Evolutionary conservation across 2,888 invertebrate species (phyloP), one percentile per base, ranked within the genome.

Genomic region (Fragum sueziense): DNA sequence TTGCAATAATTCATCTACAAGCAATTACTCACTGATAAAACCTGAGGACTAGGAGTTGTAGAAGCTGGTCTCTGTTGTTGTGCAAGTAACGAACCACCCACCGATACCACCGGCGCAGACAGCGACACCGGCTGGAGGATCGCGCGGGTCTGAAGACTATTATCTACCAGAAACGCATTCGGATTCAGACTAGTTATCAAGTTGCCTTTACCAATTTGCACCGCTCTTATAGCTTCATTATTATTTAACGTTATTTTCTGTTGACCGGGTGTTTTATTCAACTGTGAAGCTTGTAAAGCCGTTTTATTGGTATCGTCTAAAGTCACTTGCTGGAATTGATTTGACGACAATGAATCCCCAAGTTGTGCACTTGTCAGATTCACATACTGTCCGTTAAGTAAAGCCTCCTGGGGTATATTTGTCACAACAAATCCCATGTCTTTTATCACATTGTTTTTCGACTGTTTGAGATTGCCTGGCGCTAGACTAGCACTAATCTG

Each of bases 321-420:
- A 22, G 79, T 52, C 31, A 73, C 77, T 3, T 74, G 70, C 33
- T 75, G 83, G 41, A 83, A 78, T 76, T 87, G 88, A 67, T 75
- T 76, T 9, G 85, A 76, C 29, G 84, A 78, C 14, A 88, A 41
- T 41, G 88, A 88, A 47, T 85, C 82, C 20, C 79, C 67, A 22
- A 88, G 69, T 73, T 88, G 89, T 25, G 89, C 84, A 61, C 82
- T 85, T 9, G 88, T 85, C 29, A 90, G 87, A 77, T 90, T 90
- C 22, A 91, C 84, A 79, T 87, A 88, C 84, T 90, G 91, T 22
- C 91, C 91, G 72, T 91, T 91, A 54, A 89, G 82, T 59, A 88
- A 68, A 22, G 88, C 85, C 67, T 85, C 85, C 47, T 86, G 86
- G 70, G 90, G 89, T 22, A 90, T 84, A 20, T 88, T 87, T 9